A percentile compares a stretch with the other conserved stretches of the same genome.
Conservation (phyloP, 2,888 invertebrate genomes). For the Galeruca laticollis region DNA sequence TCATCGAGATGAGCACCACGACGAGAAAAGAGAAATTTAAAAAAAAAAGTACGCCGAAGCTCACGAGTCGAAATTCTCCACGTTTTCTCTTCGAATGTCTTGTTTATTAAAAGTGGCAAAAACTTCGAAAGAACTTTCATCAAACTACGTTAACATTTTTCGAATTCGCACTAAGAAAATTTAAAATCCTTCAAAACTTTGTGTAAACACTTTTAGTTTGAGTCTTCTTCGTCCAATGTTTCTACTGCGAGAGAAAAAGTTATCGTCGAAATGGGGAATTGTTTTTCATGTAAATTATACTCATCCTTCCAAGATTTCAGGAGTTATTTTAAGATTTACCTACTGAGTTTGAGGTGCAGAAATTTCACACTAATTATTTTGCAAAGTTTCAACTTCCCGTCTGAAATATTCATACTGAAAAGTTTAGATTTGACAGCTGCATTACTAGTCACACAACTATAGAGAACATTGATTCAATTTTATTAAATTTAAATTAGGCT, state of each 20-base stretch:
- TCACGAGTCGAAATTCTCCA: slow-evolving; percentile 21
- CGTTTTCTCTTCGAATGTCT: slow-evolving; percentile 38
- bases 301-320: neutral
- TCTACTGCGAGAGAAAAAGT: slow-evolving; percentile 8
- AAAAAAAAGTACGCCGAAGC: neutral
- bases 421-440: too few species aligned
- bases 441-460: too few species aligned
- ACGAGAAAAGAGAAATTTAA: neutral
- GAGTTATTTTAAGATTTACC: neutral
- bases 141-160: slow-evolving; percentile 46
- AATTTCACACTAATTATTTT: slow-evolving; percentile 1
- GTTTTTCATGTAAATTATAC: slow-evolving; percentile 41
- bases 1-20: slow-evolving; percentile 22
- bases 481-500: too few species aligned
- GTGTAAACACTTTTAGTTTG: slow-evolving; percentile 46
- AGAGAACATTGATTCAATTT: too few species aligned
- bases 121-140: slow-evolving; percentile 38
- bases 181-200: slow-evolving; percentile 45
- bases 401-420: too few species aligned
- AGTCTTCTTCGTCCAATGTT: slow-evolving; percentile 14
- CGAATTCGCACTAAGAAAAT: slow-evolving; percentile 42
- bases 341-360: neutral
- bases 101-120: slow-evolving; percentile 43
- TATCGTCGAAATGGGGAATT: slow-evolving; percentile 32
- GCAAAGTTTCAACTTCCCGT: too few species aligned